phyloP scores from a whole-genome alignment of 1,140 invertebrate species.

The Drosophila truncata region DNA sequence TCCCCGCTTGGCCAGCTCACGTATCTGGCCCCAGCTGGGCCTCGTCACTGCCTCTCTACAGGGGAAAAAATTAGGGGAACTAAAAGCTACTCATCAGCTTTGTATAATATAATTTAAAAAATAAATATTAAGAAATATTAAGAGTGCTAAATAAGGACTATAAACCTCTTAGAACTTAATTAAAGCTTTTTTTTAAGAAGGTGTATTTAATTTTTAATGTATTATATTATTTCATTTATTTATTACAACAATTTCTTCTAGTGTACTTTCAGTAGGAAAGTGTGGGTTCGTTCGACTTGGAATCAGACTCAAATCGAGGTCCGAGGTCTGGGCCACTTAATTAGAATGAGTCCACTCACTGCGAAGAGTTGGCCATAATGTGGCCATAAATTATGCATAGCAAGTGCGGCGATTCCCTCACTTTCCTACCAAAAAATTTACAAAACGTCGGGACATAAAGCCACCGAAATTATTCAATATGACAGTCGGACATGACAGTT shows the following conservation, averaged over 20 bases:
- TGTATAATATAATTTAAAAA: no score
- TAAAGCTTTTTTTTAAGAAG: no score
- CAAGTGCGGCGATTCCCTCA: conserved; percentile 51
- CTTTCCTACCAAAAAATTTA: conserved; percentile 8
- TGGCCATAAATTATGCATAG: conserved; percentile 78
- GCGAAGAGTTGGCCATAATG: conserved; percentile 55
- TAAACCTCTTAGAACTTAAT: no score
- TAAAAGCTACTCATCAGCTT: no score
- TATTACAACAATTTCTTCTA: neutral
- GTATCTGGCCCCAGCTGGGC: conserved; percentile 52
- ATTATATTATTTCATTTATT: no score
- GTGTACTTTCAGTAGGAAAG: conserved; percentile 6
- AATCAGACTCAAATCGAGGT: conserved; percentile 7
- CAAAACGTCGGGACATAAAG: conserved; percentile 46
- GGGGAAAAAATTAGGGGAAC: neutral
- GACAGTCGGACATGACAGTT: conserved; percentile 81
- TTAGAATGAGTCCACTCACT: conserved; percentile 79
- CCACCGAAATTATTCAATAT: conserved; percentile 78
- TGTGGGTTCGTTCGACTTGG: conserved; percentile 8
- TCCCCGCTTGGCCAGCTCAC: conserved; percentile 38
- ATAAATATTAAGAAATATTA: no score
- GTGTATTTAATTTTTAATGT: no score
- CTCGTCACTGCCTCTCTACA: conserved; percentile 18
- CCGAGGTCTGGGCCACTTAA: conserved; percentile 62
- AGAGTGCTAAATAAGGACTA: no score